These are phyloP conservation scores for Pogona vitticeps DNA, from an alignment of 2,113 vertebrate species.

Conservation along the genomic window DNA sequence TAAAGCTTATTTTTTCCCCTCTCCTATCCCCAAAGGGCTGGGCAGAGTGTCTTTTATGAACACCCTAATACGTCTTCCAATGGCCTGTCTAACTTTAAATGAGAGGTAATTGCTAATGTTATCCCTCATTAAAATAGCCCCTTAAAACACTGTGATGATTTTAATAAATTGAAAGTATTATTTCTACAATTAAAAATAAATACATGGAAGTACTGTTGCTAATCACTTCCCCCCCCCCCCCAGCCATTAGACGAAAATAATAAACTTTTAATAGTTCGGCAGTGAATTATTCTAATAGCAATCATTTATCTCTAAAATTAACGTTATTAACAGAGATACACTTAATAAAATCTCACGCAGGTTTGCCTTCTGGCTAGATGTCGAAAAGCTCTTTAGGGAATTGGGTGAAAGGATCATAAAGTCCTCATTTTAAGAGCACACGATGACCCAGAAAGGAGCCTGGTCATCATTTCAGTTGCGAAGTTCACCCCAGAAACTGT, in stretches of 20 bases:
- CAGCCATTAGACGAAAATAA: conserved; percentile 18
- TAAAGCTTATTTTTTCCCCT: not conserved
- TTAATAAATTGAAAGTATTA: not conserved
- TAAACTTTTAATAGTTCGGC: conserved; percentile 10
- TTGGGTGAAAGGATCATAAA: not conserved
- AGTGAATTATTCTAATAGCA: conserved; percentile 24
- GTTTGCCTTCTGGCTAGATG: conserved; percentile 1
- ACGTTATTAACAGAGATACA: conserved; percentile 14
- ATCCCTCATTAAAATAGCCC: conserved; percentile 1
- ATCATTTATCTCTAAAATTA: conserved; percentile 36
- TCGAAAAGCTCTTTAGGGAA: not conserved
- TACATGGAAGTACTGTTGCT: conserved; percentile 11
- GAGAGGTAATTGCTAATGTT: not conserved
- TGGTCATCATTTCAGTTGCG: not conserved
- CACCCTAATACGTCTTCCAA: not conserved
- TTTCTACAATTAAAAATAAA: conserved; percentile 22
- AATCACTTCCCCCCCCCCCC: not conserved
- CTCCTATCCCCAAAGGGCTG: not conserved
- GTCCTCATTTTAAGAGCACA: not conserved
- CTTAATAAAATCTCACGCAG: conserved; percentile 23
- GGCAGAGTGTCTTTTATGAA: not conserved
- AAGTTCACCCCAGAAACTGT: not conserved
- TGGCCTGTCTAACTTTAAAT: not conserved
- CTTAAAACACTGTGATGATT: not conserved
- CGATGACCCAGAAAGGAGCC: too few relatives aligned